Evolutionary conservation across 2,797 vertebrate species (phyloP), one percentile per base, ranked within the genome.

Genomic region (Acanthis flammea): DNA sequence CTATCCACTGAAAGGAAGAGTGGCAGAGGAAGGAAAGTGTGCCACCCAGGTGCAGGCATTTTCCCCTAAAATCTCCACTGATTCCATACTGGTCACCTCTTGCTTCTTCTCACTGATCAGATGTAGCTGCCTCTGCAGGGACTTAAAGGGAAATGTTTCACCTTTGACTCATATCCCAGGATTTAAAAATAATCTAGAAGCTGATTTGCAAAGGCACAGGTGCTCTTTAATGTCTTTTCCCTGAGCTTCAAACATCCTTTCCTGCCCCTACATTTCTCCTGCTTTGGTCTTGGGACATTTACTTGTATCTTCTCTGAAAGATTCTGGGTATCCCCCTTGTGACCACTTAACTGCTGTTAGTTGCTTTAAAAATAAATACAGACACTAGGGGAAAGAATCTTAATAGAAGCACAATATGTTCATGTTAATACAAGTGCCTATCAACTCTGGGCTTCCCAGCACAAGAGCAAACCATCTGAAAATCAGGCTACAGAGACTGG

Each of bases 101-200:
- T 82, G 37, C 30, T 74, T 12, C 77, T 73, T 53, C 61, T 80
- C 53, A n/a, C 28, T 53, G 17, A 42, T 50, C 35, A 78, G 51
- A 47, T 60, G 10, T 19, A 54, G 60, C 24, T 76, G 33, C 48
- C 8, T 0, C 0, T 54, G 48, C 45, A 71, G 35, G 33, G 6
- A 54, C n/a, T 72, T 17, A 24, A 44, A 82, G 39, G 77, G 70
- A 88, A 88, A 58, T 58, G 47, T 55, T 86, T 86, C 48, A 42
- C 35, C 37, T 80, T 77, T 93, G 79, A 83, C 58, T 86, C 68
- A 41, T 63, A 77, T 72, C 42, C 39, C 55, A 80, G 39, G 25
- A 80, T 58, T 78, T 94, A 75, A 88, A 90, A 94, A 86, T 90
- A 86, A 86, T 30, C 28, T 45, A 55, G 60, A 73, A 86, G 33